These are phyloP conservation scores for Phylloscopus trochiloides DNA, from an alignment of 2,113 vertebrate species.

Conservation along the genomic window DNA sequence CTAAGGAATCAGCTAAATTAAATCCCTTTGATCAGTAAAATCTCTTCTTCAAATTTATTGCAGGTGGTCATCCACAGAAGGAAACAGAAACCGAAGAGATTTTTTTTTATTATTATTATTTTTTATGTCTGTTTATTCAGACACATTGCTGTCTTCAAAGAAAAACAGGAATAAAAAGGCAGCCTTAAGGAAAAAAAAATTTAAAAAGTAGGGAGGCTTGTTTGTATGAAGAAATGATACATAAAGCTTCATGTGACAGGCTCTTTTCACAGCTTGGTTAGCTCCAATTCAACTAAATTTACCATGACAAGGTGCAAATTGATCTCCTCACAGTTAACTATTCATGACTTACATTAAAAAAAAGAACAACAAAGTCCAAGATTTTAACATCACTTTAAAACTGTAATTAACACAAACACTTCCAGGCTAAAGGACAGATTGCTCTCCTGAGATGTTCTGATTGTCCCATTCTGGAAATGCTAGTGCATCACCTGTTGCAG, in stretches of 20 bases:
- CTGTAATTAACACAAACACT: background rate
- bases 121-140: background rate
- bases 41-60: background rate
- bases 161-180: background rate
- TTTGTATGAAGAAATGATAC: background rate
- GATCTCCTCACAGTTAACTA: background rate
- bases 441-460: background rate
- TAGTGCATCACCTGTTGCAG: background rate
- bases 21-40: background rate
- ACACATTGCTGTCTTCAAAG: background rate
- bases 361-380: background rate
- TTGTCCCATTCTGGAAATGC: background rate
- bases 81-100: background rate
- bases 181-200: background rate
- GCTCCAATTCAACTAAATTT: background rate
- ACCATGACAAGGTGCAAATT: background rate
- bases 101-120: background rate
- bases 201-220: rapidly evolving
- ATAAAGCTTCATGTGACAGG: background rate
- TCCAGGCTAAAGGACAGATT: background rate
- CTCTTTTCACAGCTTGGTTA: background rate
- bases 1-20: background rate
- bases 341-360: background rate
- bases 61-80: background rate
- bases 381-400: background rate